Evolutionary conservation across 2,888 invertebrate genomes (phyloP).

Genomic region (Tetrapedia diversipes): DNA sequence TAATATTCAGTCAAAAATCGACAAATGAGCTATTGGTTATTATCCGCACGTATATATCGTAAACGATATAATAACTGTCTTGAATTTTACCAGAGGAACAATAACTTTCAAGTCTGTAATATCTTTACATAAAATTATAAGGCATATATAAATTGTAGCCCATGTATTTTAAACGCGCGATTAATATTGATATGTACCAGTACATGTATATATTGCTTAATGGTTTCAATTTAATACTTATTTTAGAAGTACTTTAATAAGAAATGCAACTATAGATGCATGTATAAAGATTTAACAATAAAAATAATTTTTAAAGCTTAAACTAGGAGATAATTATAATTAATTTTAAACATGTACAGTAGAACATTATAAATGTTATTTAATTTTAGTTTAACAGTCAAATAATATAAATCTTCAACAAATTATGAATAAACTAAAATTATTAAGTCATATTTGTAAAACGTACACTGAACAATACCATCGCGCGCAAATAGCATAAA

Average conservation of each 20-base stretch:
- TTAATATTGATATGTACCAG: conserved; percentile 68
- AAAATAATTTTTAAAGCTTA: conserved; percentile 21
- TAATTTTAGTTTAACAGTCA: conserved; percentile 29
- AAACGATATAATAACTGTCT: conserved; percentile 50
- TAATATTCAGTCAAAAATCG: conserved; percentile 64
- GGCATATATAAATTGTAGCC: conserved; percentile 34
- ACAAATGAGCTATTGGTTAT: conserved; percentile 55
- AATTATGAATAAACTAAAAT: conserved; percentile 8
- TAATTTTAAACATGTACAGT: conserved; percentile 28
- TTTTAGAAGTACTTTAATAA: conserved; percentile 27
- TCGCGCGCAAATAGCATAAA: conserved; percentile 55
- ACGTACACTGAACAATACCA: conserved; percentile 56
- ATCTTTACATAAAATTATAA: conserved; percentile 42
- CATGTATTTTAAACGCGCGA: conserved; percentile 52
- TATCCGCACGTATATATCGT: conserved; percentile 47
- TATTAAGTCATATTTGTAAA: conserved; percentile 23
- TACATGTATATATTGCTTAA: conserved; percentile 46
- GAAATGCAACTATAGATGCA: conserved; percentile 38
- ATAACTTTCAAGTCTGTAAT: conserved; percentile 43
- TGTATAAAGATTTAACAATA: conserved; percentile 10
- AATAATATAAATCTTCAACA: conserved; percentile 22
- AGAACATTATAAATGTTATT: conserved; percentile 22
- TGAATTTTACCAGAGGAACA: conserved; percentile 56
- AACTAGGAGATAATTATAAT: conserved; percentile 31
- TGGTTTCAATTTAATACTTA: conserved; percentile 38